phyloP scores from a whole-genome alignment of 2,888 invertebrate genomes.

The Hipparchia sbordonii region DNA sequence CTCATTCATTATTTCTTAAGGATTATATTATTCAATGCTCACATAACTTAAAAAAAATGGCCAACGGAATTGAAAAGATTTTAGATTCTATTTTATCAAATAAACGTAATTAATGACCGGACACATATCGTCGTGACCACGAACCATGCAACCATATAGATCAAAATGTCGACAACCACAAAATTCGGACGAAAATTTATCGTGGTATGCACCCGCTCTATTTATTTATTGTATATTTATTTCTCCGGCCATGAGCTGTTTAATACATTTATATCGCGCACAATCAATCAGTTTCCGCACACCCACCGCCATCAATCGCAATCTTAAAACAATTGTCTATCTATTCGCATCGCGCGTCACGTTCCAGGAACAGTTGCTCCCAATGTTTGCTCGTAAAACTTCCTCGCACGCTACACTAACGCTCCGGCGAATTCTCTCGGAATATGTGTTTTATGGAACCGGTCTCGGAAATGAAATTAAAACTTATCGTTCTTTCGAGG shows the following conservation, averaged over 20 bases:
- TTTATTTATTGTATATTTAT: background rate
- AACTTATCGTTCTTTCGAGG: conserved; percentile 17
- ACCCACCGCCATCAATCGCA: conserved; percentile 42
- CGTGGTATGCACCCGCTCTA: too few relatives aligned
- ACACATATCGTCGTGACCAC: too few relatives aligned
- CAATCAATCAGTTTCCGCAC: conserved; percentile 17
- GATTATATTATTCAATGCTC: too few relatives aligned
- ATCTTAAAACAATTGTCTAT: conserved; percentile 52
- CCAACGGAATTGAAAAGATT: too few relatives aligned
- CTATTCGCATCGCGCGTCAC: conserved; percentile 54
- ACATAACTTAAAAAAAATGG: too few relatives aligned
- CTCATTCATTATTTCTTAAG: too few relatives aligned
- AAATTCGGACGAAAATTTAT: too few relatives aligned
- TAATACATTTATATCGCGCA: conserved; percentile 14
- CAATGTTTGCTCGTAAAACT: conserved; percentile 64
- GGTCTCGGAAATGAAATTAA: conserved; percentile 23
- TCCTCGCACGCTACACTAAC: conserved; percentile 47
- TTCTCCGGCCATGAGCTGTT: background rate
- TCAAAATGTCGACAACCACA: too few relatives aligned
- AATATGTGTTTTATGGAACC: conserved; percentile 32
- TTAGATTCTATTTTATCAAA: too few relatives aligned
- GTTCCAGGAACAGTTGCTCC: conserved; percentile 60
- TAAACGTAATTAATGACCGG: too few relatives aligned
- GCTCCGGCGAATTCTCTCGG: conserved; percentile 30
- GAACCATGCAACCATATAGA: too few relatives aligned